Conservation (phyloP, 2,113 vertebrate species). For the Oreochromis niloticus region DNA sequence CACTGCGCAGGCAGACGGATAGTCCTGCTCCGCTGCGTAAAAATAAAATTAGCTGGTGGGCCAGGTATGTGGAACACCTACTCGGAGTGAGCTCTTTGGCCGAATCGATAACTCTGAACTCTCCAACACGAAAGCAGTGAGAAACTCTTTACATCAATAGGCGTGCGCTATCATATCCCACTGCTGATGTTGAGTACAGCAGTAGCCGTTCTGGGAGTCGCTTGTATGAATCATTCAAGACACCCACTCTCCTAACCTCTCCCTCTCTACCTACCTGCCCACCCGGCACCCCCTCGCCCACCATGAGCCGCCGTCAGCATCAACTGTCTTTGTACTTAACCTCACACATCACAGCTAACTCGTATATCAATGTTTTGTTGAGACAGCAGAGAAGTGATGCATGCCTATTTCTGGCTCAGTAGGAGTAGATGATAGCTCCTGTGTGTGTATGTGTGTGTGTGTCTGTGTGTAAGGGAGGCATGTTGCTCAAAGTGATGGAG, state of each 20-base stretch:
- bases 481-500: constrained; percentile 11
- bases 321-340: constrained; percentile 67
- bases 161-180: constrained; percentile 23
- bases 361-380: constrained; percentile 57
- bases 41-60: constrained; percentile 38
- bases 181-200: constrained; percentile 16
- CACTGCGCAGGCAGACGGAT: neutral
- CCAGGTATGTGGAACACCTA: constrained; percentile 51
- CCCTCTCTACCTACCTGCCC: constrained; percentile 38
- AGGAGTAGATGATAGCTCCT: constrained; percentile 36
- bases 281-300: constrained; percentile 19
- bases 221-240: constrained; percentile 56
- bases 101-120: constrained; percentile 62
- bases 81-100: constrained; percentile 24
- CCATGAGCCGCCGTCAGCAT: constrained; percentile 33
- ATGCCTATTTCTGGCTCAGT: constrained; percentile 54
- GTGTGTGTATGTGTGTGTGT: neutral
- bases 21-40: neutral
- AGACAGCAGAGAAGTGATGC: constrained; percentile 42
- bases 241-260: constrained; percentile 62
- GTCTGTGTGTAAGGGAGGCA: neutral
- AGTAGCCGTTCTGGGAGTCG: constrained; percentile 30
- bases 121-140: constrained; percentile 23
- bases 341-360: constrained; percentile 64
- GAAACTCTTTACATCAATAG: constrained; percentile 45